Conservation (phyloP, 2,888 invertebrate species). For the Hololepta plana region DNA sequence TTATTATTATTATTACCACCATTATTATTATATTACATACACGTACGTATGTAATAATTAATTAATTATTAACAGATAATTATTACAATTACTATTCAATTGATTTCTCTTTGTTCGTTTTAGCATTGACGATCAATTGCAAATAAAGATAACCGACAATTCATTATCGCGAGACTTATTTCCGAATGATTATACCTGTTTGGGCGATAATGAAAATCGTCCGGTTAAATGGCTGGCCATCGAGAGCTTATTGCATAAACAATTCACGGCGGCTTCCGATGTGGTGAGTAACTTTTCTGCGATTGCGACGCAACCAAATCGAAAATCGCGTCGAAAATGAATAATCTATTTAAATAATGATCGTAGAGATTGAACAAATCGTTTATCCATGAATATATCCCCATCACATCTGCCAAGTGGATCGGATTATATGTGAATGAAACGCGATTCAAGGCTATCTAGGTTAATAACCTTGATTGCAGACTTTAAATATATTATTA, state of each 20-base stretch:
- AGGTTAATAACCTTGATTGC: slow-evolving; percentile 15
- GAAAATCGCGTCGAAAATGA: not conserved
- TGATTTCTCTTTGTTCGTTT: no score
- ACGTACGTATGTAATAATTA: no score
- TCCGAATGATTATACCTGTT: slow-evolving; percentile 82
- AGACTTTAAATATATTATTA: slow-evolving; percentile 14
- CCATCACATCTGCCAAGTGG: no score
- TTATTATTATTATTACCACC: no score
- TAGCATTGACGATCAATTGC: slow-evolving; percentile 58
- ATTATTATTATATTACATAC: no score
- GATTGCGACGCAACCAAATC: no score
- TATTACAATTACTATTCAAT: no score
- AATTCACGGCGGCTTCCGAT: slow-evolving; percentile 75
- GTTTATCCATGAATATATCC: no score
- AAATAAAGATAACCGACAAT: slow-evolving; percentile 74
- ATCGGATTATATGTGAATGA: slow-evolving; percentile 14
- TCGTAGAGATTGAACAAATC: slow-evolving; percentile 1
- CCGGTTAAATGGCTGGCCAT: slow-evolving; percentile 90
- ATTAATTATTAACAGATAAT: no score
- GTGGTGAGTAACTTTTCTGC: slow-evolving; percentile 62
- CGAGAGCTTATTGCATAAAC: slow-evolving; percentile 64
- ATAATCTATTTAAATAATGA: no score
- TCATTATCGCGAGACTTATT: slow-evolving; percentile 80
- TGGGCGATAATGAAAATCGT: slow-evolving; percentile 84
- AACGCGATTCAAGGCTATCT: slow-evolving; percentile 15